phyloP scores from a whole-genome alignment of 2,888 invertebrate species.

The Parelbella ahira region DNA sequence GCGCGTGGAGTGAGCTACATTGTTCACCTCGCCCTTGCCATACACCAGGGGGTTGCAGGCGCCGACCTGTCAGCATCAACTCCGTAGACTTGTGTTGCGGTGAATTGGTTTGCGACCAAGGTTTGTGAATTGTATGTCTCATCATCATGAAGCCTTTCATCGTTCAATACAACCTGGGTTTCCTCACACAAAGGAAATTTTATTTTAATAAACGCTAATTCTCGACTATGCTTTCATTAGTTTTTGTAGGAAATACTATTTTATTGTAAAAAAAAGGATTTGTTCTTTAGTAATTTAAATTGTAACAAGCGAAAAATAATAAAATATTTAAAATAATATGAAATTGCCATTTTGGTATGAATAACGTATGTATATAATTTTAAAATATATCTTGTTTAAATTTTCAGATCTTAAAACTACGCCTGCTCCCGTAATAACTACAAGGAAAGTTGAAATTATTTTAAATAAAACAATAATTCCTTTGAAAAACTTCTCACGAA shows the following conservation, averaged over 20 bases:
- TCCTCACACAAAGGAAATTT: no score
- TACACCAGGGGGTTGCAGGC: constrained; percentile 40
- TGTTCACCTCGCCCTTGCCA: constrained; percentile 53
- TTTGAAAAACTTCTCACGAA: constrained; percentile 25
- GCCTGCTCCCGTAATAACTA: constrained; percentile 31
- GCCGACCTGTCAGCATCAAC: constrained; percentile 35
- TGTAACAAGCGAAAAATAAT: no score
- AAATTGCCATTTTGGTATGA: no score
- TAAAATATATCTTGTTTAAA: constrained; percentile 5
- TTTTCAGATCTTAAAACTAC: constrained; percentile 50
- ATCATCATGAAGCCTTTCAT: no score
- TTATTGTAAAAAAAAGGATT: no score
- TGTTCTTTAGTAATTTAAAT: no score
- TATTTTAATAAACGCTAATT: no score
- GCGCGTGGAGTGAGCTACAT: constrained; percentile 53
- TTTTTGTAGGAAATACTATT: no score
- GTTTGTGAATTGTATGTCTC: constrained; percentile 41
- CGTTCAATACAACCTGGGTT: no score
- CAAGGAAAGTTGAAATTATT: constrained; percentile 29
- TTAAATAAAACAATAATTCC: constrained; percentile 28
- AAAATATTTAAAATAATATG: no score
- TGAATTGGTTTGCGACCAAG: constrained; percentile 52
- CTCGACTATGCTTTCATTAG: no score
- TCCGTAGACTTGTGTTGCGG: constrained; percentile 56
- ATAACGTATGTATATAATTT: no score